A percentile compares a stretch with the other conserved stretches of the same genome.
phyloP scores from a whole-genome alignment of 2,113 vertebrate species.

The Elgaria multicarinata region DNA sequence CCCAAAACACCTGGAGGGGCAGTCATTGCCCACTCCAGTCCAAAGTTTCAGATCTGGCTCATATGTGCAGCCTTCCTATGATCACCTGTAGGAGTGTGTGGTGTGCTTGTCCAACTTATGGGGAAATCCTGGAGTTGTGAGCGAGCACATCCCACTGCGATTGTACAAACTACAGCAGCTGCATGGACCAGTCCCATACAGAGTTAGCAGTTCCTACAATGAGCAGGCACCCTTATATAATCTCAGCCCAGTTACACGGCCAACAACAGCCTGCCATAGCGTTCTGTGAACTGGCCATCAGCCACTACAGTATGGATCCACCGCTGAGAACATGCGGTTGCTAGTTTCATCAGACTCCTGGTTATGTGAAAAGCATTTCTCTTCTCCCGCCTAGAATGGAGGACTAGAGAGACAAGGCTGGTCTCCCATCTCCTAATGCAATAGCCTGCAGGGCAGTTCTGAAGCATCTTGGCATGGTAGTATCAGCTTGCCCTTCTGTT shows the following conservation, averaged over 20 bases:
- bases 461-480: background rate
- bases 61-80: background rate
- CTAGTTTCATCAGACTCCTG: background rate
- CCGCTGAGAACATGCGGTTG: background rate
- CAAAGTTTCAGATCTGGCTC: conserved; percentile 2
- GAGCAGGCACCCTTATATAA: background rate
- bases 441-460: background rate
- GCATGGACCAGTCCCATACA: background rate
- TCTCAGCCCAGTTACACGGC: background rate
- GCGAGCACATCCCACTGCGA: background rate
- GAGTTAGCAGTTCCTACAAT: background rate
- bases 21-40: background rate
- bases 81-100: background rate
- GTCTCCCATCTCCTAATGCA: background rate
- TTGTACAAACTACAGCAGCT: background rate
- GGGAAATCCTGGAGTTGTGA: background rate
- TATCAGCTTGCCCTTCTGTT: background rate
- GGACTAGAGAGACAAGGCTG: background rate
- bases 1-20: no score
- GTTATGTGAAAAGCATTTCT: background rate
- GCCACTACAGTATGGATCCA: background rate
- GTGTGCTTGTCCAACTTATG: no score
- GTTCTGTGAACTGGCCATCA: background rate
- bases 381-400: background rate
- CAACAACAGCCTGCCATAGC: background rate